These are phyloP conservation scores for Drosophila bocki DNA, from an alignment of 1,140 invertebrate species.

Conservation along the genomic window DNA sequence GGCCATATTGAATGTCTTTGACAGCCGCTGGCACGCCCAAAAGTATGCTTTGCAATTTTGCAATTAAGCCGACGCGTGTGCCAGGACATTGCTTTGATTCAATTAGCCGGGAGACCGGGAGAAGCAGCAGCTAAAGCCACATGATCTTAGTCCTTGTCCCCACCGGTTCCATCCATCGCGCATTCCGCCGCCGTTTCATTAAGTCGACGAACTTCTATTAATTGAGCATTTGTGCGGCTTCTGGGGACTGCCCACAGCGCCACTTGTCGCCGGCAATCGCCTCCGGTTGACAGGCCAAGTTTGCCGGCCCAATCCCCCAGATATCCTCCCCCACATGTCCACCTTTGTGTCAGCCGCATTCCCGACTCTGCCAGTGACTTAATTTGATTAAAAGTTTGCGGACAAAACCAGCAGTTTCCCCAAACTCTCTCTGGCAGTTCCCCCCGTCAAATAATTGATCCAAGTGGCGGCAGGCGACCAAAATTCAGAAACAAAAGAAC, in stretches of 20 bases:
- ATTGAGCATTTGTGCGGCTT: slow-evolving; percentile 79
- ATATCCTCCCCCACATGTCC: slow-evolving; percentile 58
- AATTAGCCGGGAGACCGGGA: slow-evolving; percentile 60
- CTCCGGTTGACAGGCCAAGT: slow-evolving; percentile 65
- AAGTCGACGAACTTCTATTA: slow-evolving; percentile 75
- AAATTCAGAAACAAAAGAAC: slow-evolving; percentile 46
- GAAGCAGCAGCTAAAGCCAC: slow-evolving; percentile 49
- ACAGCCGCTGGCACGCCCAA: slow-evolving; percentile 62
- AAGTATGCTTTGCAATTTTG: slow-evolving; percentile 77
- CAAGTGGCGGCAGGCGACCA: slow-evolving; percentile 35
- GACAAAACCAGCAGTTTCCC: slow-evolving; percentile 44
- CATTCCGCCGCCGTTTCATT: slow-evolving; percentile 61
- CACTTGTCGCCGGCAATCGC: slow-evolving; percentile 72
- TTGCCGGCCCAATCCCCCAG: slow-evolving; percentile 11
- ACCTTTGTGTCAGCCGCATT: slow-evolving; percentile 72
- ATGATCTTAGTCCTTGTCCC: slow-evolving; percentile 62
- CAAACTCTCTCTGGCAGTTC: background rate
- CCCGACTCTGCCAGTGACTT: slow-evolving; percentile 71
- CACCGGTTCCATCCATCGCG: background rate
- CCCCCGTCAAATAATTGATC: slow-evolving; percentile 46
- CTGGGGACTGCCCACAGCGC: slow-evolving; percentile 63
- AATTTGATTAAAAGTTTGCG: slow-evolving; percentile 82
- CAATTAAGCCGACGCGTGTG: slow-evolving; percentile 69
- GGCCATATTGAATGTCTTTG: slow-evolving; percentile 69
- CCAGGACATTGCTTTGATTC: slow-evolving; percentile 71